A percentile compares a stretch with the other conserved stretches of the same genome.
Conservation (phyloP, 2,888 invertebrate genomes). For the Lathronympha strigana region DNA sequence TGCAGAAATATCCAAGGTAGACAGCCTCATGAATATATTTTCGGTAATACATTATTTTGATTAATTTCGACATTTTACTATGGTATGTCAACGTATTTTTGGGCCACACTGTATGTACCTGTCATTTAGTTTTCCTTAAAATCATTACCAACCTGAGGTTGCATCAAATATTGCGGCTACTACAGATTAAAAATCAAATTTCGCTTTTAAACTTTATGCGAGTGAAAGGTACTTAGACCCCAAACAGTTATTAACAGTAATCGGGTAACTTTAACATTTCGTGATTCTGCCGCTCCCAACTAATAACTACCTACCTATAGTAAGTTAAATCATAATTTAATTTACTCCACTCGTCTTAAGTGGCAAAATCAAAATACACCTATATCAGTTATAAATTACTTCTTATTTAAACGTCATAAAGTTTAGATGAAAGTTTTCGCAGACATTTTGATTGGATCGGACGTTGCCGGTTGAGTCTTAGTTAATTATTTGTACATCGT, state of each 20-base stretch:
- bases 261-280: slow-evolving; percentile 26
- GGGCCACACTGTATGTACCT: no score
- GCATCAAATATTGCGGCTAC: neutral
- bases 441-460: slow-evolving; percentile 7
- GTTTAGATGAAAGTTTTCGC: slow-evolving; percentile 17
- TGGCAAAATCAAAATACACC: slow-evolving; percentile 9
- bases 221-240: slow-evolving; percentile 33
- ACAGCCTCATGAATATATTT: no score
- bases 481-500: slow-evolving; percentile 10
- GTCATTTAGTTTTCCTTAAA: no score
- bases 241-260: slow-evolving; percentile 39
- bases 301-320: slow-evolving; percentile 27
- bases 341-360: slow-evolving; percentile 28
- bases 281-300: slow-evolving; percentile 13
- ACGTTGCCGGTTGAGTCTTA: neutral
- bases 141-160: neutral
- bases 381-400: slow-evolving; percentile 34
- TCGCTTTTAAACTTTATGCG: neutral
- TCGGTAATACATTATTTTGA: no score
- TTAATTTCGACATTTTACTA: no score
- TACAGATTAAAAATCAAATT: neutral
- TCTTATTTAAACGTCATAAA: slow-evolving; percentile 13
- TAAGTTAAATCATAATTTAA: slow-evolving; percentile 37
- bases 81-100: no score
- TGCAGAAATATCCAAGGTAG: no score